phyloP scores from a whole-genome alignment of 1,140 invertebrate species.

The Chymomyza costata region DNA sequence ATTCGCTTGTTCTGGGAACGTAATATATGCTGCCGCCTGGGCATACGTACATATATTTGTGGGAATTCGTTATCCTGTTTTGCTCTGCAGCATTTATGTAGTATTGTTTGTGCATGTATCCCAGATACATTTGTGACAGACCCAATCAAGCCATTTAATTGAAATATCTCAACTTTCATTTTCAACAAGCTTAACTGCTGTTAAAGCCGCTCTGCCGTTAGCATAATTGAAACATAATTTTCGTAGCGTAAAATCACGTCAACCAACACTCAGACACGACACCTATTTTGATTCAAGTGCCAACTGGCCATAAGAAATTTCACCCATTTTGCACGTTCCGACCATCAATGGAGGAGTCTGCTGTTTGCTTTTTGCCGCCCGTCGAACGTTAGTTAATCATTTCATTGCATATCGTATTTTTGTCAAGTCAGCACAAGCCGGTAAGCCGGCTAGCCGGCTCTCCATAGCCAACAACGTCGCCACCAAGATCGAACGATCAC shows the following conservation, averaged over 20 bases:
- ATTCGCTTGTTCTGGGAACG: slow-evolving; percentile 39
- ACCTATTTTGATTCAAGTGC: background rate
- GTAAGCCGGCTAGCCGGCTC: too few species aligned
- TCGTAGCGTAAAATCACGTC: slow-evolving; percentile 56
- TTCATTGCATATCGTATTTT: slow-evolving; percentile 65
- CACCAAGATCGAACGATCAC: background rate
- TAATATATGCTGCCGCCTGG: slow-evolving; percentile 4
- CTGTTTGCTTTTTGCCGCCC: background rate
- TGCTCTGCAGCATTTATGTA: background rate
- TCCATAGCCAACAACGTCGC: slow-evolving; percentile 38
- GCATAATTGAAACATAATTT: slow-evolving; percentile 73
- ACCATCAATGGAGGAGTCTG: slow-evolving; percentile 4
- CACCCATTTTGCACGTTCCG: slow-evolving; percentile 66
- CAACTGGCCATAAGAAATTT: slow-evolving; percentile 40
- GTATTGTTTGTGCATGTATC: background rate
- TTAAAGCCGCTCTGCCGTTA: slow-evolving; percentile 22
- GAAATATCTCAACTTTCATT: slow-evolving; percentile 63
- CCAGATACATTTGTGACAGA: slow-evolving; percentile 9
- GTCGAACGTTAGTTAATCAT: slow-evolving; percentile 63
- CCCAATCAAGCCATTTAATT: slow-evolving; percentile 60
- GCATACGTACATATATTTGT: too few species aligned
- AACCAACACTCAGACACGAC: slow-evolving; percentile 50
- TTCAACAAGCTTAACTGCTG: slow-evolving; percentile 27
- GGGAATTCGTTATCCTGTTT: background rate
- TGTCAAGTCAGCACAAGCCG: slow-evolving; percentile 48